Evolutionary conservation across 64 coral and sea anemone genomes (phyloP).

Genomic region (Stylophora pistillata): DNA sequence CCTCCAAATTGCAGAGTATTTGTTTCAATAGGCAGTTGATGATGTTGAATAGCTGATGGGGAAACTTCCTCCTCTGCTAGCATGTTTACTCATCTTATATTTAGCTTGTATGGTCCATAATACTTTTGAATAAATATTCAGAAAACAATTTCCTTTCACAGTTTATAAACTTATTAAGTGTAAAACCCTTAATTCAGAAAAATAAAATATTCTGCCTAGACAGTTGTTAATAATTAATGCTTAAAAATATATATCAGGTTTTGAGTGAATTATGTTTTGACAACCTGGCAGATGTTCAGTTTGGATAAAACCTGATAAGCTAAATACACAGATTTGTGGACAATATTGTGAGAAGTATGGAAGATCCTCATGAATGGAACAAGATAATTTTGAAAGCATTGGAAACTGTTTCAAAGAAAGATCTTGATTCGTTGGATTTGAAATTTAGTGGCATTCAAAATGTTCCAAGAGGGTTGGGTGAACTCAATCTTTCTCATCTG

Average conservation of each 20-base stretch:
- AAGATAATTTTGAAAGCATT: neutral
- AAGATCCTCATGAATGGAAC: neutral
- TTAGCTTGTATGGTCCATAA: too few relatives aligned
- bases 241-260: neutral
- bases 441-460: conserved; percentile 42
- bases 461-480: conserved; percentile 39
- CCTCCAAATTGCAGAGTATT: too few relatives aligned
- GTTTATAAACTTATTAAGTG: too few relatives aligned
- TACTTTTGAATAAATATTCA: too few relatives aligned
- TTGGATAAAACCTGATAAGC: neutral
- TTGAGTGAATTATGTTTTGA: neutral
- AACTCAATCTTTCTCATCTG: conserved; percentile 36
- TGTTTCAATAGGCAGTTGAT: too few relatives aligned
- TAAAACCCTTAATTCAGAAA: neutral
- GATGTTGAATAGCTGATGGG: too few relatives aligned
- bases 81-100: too few relatives aligned
- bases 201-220: neutral
- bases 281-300: neutral
- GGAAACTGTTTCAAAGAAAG: conserved; percentile 12
- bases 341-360: neutral
- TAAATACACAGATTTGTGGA: neutral
- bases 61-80: too few relatives aligned
- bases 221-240: conserved; percentile 27
- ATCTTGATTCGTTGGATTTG: conserved; percentile 47
- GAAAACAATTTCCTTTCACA: too few relatives aligned